These are phyloP conservation scores for Pheosia gnoma DNA, from an alignment of 2,888 invertebrate species.

Conservation along the genomic window DNA sequence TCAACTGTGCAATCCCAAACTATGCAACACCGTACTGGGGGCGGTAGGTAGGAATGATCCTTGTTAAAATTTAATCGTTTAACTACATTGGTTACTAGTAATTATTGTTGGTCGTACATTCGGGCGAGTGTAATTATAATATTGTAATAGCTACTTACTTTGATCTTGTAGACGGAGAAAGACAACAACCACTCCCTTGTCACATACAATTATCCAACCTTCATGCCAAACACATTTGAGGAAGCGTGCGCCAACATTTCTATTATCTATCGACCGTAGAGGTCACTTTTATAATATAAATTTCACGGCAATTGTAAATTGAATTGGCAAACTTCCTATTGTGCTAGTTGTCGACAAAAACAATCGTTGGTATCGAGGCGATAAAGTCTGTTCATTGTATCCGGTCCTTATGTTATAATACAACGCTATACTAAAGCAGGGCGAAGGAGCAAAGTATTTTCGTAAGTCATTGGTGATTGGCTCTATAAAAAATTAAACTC, in stretches of 20 bases:
- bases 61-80: no score
- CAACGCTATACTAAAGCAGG: neutral
- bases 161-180: no score
- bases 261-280: constrained; percentile 26
- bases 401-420: neutral
- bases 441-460: no score
- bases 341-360: neutral
- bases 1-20: no score
- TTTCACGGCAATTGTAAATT: constrained; percentile 20
- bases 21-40: no score
- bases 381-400: neutral
- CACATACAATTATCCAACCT: neutral
- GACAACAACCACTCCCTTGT: neutral
- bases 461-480: no score
- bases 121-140: no score
- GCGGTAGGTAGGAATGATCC: no score
- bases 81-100: no score
- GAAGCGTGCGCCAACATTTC: constrained; percentile 20
- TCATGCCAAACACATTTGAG: constrained; percentile 7
- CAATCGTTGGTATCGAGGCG: neutral
- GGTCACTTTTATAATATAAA: constrained; percentile 29
- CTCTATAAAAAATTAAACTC: no score
- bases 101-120: no score
- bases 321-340: constrained; percentile 20
- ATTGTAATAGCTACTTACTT: no score